These are phyloP conservation scores for Abrostola triplasia DNA, from an alignment of 2,888 invertebrate genomes.

Conservation along the genomic window DNA sequence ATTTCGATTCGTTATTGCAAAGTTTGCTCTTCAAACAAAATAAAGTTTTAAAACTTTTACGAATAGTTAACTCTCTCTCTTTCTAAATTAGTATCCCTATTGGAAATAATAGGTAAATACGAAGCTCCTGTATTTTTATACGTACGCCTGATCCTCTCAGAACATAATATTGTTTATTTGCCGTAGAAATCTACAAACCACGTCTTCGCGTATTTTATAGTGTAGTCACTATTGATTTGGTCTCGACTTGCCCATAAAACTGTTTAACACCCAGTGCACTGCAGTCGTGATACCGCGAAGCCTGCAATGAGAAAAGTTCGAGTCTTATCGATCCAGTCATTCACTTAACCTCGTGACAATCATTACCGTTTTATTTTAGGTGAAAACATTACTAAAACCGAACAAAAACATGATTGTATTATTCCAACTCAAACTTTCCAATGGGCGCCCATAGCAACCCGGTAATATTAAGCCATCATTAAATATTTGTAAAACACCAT, in stretches of 20 bases:
- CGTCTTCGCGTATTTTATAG: not conserved
- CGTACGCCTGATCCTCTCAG: no score
- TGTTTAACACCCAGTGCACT: conserved; percentile 1
- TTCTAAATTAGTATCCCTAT: no score
- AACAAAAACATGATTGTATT: conserved; percentile 1
- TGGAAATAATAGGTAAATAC: no score
- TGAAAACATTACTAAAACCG: not conserved
- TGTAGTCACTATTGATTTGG: not conserved
- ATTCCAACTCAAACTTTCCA: conserved; percentile 5
- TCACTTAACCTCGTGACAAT: not conserved
- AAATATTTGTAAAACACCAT: conserved; percentile 42
- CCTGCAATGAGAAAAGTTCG: conserved; percentile 1
- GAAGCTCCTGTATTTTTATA: no score
- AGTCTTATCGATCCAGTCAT: not conserved
- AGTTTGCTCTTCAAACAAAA: no score
- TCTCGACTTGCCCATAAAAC: not conserved
- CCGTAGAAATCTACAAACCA: not conserved
- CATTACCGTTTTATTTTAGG: not conserved
- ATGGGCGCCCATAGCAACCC: conserved; percentile 10
- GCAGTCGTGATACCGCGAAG: not conserved
- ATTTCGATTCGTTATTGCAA: no score
- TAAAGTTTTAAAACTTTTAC: no score
- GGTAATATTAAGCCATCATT: conserved; percentile 33
- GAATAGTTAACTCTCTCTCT: no score
- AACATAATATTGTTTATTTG: no score